These are phyloP conservation scores for Melanotaenia trifasciata DNA, from an alignment of 2,797 vertebrate species.

Conservation along the genomic window DNA sequence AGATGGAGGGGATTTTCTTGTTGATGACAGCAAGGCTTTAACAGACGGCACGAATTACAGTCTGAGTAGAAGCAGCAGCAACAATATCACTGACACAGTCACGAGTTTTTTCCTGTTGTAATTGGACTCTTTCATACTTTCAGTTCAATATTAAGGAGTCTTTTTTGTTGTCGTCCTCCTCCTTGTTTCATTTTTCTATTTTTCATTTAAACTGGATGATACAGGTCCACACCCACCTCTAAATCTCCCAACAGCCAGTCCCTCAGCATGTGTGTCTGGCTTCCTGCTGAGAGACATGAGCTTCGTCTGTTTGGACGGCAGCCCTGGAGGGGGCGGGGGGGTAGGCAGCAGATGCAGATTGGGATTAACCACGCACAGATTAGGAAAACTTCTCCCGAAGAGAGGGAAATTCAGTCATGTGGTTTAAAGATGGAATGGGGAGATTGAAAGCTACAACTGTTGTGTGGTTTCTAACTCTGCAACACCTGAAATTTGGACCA, in stretches of 20 bases:
- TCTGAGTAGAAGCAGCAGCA: neutral
- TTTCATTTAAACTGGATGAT: slow-evolving; percentile 22
- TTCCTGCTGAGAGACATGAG: slow-evolving; percentile 37
- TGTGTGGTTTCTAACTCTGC: neutral
- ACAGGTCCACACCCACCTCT: neutral
- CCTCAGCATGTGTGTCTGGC: slow-evolving; percentile 10
- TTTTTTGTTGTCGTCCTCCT: neutral
- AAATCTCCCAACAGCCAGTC: slow-evolving; percentile 31
- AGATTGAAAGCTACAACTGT: neutral
- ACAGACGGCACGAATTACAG: slow-evolving; percentile 21
- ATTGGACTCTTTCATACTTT: neutral
- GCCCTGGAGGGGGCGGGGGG: slow-evolving; percentile 22
- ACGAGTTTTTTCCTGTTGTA: neutral
- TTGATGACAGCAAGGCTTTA: slow-evolving; percentile 32
- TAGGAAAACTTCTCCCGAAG: slow-evolving; percentile 46
- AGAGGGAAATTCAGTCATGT: slow-evolving; percentile 33
- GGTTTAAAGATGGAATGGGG: slow-evolving; percentile 2
- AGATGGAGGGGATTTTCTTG: slow-evolving; percentile 25
- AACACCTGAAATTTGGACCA: slow-evolving; percentile 22
- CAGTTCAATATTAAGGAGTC: slow-evolving; percentile 7
- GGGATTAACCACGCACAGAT: slow-evolving; percentile 60
- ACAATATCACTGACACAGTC: slow-evolving; percentile 4
- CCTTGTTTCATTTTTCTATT: neutral
- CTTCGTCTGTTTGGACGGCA: slow-evolving; percentile 34
- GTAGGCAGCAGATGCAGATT: slow-evolving; percentile 24